phyloP scores from a whole-genome alignment of 1,140 invertebrate species.

The Helicoverpa zea region DNA sequence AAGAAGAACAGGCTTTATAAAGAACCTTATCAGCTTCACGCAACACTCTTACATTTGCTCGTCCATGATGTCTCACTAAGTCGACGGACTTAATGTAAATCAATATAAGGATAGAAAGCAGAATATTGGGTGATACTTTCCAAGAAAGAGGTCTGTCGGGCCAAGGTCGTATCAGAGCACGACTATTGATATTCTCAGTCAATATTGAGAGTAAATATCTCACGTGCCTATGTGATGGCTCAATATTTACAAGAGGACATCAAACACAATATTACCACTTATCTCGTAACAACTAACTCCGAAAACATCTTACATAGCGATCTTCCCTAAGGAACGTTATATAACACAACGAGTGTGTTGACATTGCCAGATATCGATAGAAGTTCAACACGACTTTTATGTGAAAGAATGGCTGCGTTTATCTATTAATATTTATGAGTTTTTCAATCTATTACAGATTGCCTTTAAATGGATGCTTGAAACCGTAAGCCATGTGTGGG shows the following conservation, averaged over 20 bases:
- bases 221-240: slow-evolving; percentile 77
- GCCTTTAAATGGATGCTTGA: slow-evolving; percentile 57
- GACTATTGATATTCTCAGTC: slow-evolving; percentile 80
- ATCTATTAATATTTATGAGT: slow-evolving; percentile 64
- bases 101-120: slow-evolving; percentile 26
- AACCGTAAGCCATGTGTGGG: slow-evolving; percentile 48
- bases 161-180: slow-evolving; percentile 63
- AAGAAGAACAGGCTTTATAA: background rate
- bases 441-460: slow-evolving; percentile 62
- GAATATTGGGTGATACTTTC: slow-evolving; percentile 48
- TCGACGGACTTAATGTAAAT: background rate
- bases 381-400: slow-evolving; percentile 66
- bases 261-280: slow-evolving; percentile 85
- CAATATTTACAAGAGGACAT: slow-evolving; percentile 81
- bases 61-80: background rate
- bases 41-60: background rate
- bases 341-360: slow-evolving; percentile 64
- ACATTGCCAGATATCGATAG: slow-evolving; percentile 67
- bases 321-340: slow-evolving; percentile 68
- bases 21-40: slow-evolving; percentile 14
- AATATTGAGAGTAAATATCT: slow-evolving; percentile 83
- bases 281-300: slow-evolving; percentile 79
- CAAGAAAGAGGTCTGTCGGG: slow-evolving; percentile 57
- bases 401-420: slow-evolving; percentile 61
- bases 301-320: slow-evolving; percentile 73